Conservation (phyloP, 2,113 vertebrate genomes). For the Odontesthes bonariensis region DNA sequence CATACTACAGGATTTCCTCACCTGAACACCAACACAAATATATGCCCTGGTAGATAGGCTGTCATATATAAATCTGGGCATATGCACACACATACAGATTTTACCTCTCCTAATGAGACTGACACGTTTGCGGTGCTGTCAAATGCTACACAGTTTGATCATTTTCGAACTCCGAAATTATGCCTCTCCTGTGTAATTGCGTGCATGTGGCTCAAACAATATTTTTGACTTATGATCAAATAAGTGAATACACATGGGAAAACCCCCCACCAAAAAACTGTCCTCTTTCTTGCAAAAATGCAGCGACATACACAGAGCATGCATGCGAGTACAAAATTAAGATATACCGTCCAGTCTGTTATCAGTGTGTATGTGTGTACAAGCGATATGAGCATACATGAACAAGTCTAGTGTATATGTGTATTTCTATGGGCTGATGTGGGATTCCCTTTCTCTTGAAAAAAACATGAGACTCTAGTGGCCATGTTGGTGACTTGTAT, state of each 20-base stretch:
- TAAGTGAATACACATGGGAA: neutral
- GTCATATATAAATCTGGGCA: conserved; percentile 4
- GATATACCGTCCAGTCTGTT: neutral
- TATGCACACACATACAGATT: conserved; percentile 10
- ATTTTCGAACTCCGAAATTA: conserved; percentile 52
- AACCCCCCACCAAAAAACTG: neutral
- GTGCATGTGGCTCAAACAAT: neutral
- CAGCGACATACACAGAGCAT: neutral
- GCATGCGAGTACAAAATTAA: neutral
- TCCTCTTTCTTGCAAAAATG: neutral
- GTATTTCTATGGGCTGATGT: neutral
- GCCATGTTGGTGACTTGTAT: too few relatives aligned
- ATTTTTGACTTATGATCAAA: neutral
- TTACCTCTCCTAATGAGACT: conserved; percentile 44
- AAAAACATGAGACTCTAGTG: too few relatives aligned
- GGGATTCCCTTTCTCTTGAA: neutral
- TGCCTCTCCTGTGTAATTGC: neutral
- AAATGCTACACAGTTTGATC: conserved; percentile 49
- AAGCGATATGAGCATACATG: neutral
- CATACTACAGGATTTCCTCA: conserved; percentile 10
- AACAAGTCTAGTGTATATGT: neutral
- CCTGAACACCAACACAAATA: conserved; percentile 26
- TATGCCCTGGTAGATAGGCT: conserved; percentile 23
- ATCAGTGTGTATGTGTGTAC: neutral
- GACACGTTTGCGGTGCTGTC: conserved; percentile 39